Base-by-base conservation (phyloP, 2,888 invertebrate species). In the Conchocele bisecta region DNA sequence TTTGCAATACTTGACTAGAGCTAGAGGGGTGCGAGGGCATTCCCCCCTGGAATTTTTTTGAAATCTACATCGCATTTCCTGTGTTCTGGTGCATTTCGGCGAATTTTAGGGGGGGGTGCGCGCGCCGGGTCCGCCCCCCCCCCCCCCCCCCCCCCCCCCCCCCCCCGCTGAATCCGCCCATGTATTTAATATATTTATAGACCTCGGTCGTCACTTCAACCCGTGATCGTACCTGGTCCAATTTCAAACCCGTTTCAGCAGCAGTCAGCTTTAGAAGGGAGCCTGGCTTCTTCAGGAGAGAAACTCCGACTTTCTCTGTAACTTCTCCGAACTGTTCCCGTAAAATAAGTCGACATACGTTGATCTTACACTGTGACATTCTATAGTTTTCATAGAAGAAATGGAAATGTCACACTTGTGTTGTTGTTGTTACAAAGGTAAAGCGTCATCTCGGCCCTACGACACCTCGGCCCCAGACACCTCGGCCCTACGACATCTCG, bases 261-360 rank as follows among this genome's bases (percentile, higher is more conserved):
- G 93, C 91, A 59, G 97, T 94, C 84, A 94, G 92, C 11, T 92
- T 89, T 22, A 96, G 91, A 5, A 95, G 94, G 88, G 94, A 94
- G n/a, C 93, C 91, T 15, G 95, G 95, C 88, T 94, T 94, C 69
- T 93, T 93, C 85, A 94, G 94, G 57, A 97, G 92, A 89, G 94
- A 94, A 73, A 93, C 92, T 0, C 94, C 96, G 6, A 97, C 94
- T 88, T 93, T 92, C 87, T 95, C 94, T 0, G 96, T 95, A 64
- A 95, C 93, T 83, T 94, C 93, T 20, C 97, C 97, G 90, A 96
- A 97, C 91, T 95, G 94, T 91, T 96, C 95, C 58, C 93, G 92
- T 58, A 97, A 58, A 63, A 88, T 81, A 58, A 78, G 78, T 33
- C 71, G 64, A 61, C 86, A 86, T 17, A 87, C 53, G 39, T 75